A percentile compares a stretch with the other conserved stretches of the same genome.
Conservation (phyloP, 2,888 invertebrate genomes). For the Thalpophila matura region DNA sequence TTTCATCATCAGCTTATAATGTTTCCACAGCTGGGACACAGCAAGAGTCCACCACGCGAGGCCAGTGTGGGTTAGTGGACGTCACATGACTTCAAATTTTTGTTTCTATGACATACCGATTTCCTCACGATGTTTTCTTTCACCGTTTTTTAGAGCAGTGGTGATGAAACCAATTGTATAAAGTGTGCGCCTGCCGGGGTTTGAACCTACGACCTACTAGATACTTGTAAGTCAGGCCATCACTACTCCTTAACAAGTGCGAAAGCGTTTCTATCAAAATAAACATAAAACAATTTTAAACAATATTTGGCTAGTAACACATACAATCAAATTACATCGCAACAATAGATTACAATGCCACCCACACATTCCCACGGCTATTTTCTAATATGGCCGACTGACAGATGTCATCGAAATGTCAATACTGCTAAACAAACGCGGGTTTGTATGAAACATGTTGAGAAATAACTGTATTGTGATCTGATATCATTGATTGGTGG, state of each 20-base stretch:
- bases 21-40: too few species aligned
- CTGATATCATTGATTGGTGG: conserved; percentile 29
- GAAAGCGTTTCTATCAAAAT: not conserved
- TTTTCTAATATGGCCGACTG: conserved; percentile 46
- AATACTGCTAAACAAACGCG: conserved; percentile 61
- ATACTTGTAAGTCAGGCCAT: too few species aligned
- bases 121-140: too few species aligned
- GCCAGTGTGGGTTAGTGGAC: too few species aligned
- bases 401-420: conserved; percentile 67
- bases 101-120: too few species aligned
- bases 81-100: too few species aligned
- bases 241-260: not conserved
- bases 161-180: too few species aligned
- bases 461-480: conserved; percentile 43
- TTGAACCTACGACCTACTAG: too few species aligned
- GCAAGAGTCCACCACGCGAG: too few species aligned
- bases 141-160: too few species aligned
- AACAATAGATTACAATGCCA: conserved; percentile 54
- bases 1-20: too few species aligned
- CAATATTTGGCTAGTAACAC: conserved; percentile 16
- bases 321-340: conserved; percentile 46
- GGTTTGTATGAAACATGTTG: conserved; percentile 58
- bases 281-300: conserved; percentile 20
- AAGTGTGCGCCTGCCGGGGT: too few species aligned
- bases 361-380: conserved; percentile 60